Base-by-base conservation (phyloP, 2,888 invertebrate species). In the Latrodectus hesperus region DNA sequence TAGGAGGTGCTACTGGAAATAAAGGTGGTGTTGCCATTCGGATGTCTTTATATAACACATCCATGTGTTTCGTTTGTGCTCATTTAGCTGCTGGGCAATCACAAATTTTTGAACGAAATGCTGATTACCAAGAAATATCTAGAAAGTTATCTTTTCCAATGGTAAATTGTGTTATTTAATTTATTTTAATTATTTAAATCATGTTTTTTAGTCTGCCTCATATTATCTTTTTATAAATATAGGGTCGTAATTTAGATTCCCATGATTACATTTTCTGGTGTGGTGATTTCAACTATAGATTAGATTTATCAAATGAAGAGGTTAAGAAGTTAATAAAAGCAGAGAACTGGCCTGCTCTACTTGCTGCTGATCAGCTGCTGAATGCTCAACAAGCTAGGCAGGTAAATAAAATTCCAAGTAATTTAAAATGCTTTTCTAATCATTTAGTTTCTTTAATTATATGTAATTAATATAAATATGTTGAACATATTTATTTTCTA, bases 211-310 rank as follows among this genome's bases (percentile, higher is more conserved):
- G 26, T 12, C 16, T 76, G 17, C 6, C 52, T 64, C 49, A 17
- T 22, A 14, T 52, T 51, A n/a, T 51, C 10, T 55, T 26, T 9
- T n/a, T 53, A 26, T 70, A 5, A 64, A 14, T 68, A 80, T 91
- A 94, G 94, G 98, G 97, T 12, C 94, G 98, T 88, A 96, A 96
- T 0, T 93, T 99, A 9, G 96, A 97, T 92, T 96, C 98, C 1
- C 99, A 99, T 92, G 99, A 99, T 93, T 99, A 98, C 92, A 95
- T 99, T 1, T 99, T 99, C 93, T 99, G 99, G 99, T 98, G 99
- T 92, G 99, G 99, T 0, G 99, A 99, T 93, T 99, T 99, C 92
- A 99, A 99, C 92, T 99, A 99, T 92, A 95, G 99, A 84, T 95
- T 99, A 85, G 98, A 99, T 92, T 95, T 99, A 94, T 96, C 97